A percentile compares a stretch with the other conserved stretches of the same genome.
phyloP scores from a whole-genome alignment of 2,797 vertebrate genomes.

The Falco biarmicus region DNA sequence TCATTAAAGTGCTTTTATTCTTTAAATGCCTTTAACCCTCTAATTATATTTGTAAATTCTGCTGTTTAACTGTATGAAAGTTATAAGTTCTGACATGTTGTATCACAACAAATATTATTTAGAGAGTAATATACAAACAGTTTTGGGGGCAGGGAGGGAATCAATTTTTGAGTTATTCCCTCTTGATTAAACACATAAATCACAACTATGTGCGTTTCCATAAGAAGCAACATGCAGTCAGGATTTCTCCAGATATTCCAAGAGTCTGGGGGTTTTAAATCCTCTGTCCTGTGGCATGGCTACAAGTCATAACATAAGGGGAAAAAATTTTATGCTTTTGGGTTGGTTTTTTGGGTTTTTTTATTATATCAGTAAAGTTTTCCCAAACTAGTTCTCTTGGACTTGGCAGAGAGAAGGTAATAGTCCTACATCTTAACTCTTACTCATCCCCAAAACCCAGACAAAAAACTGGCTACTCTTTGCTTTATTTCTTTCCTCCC shows the following conservation, averaged over 20 bases:
- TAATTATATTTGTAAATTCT: slow-evolving; percentile 34
- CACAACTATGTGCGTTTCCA: neutral
- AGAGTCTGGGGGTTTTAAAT: neutral
- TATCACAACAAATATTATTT: slow-evolving; percentile 11
- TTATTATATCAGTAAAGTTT: neutral
- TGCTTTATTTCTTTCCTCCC: neutral
- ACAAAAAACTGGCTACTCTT: neutral
- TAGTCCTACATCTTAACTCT: neutral
- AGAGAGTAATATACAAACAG: neutral
- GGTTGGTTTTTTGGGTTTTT: too few species aligned
- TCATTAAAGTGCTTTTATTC: slow-evolving; percentile 30
- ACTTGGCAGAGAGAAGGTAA: neutral
- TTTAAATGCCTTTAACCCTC: slow-evolving; percentile 45
- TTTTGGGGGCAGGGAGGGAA: neutral
- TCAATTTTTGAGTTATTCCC: neutral
- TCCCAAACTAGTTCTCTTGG: neutral
- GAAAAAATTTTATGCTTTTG: neutral
- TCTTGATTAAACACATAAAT: neutral
- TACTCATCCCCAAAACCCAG: neutral
- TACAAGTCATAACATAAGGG: neutral
- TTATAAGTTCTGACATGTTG: neutral
- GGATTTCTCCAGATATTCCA: neutral
- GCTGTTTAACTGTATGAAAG: neutral
- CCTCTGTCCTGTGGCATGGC: neutral
- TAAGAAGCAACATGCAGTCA: neutral